A percentile compares a stretch with the other conserved stretches of the same genome.
phyloP scores from a whole-genome alignment of 2,113 vertebrate species.

The Sakesphorus luctuosus region DNA sequence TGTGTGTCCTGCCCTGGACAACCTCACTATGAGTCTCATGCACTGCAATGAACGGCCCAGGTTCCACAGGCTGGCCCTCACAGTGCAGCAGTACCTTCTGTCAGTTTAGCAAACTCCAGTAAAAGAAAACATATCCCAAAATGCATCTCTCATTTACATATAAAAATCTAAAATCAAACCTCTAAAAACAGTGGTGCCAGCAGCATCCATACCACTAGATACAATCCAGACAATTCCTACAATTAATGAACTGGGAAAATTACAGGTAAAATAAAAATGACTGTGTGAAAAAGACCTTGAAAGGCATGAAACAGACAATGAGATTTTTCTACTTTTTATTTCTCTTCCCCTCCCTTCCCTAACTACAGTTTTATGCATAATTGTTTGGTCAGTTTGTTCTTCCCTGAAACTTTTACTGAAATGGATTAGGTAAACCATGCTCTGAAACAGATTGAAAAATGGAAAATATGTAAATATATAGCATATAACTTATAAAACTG shows the following conservation, averaged over 20 bases:
- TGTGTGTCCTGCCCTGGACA: rapidly evolving
- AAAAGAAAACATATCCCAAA: neutral
- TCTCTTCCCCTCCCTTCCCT: neutral
- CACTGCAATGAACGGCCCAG: rapidly evolving
- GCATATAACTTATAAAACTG: constrained; percentile 59
- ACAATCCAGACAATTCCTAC: constrained; percentile 21
- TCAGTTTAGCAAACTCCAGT: rapidly evolving
- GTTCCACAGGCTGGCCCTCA: neutral
- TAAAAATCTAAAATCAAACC: neutral
- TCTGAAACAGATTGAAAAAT: constrained; percentile 66
- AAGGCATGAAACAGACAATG: constrained; percentile 51
- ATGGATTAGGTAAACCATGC: constrained; percentile 57
- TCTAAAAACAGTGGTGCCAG: neutral
- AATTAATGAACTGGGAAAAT: constrained; percentile 63
- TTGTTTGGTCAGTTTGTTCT: constrained; percentile 67
- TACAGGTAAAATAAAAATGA: constrained; percentile 55
- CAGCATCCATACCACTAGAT: neutral
- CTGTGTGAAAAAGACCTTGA: constrained; percentile 58
- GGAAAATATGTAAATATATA: constrained; percentile 70
- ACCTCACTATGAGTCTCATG: rapidly evolving
- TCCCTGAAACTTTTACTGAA: constrained; percentile 61
- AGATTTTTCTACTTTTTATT: constrained; percentile 43
- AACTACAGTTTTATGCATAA: constrained; percentile 35
- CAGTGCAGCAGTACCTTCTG: neutral
- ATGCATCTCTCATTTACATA: neutral